Evolutionary conservation across 2,113 vertebrate genomes (phyloP).

Genomic region (Barnardius zonarius): DNA sequence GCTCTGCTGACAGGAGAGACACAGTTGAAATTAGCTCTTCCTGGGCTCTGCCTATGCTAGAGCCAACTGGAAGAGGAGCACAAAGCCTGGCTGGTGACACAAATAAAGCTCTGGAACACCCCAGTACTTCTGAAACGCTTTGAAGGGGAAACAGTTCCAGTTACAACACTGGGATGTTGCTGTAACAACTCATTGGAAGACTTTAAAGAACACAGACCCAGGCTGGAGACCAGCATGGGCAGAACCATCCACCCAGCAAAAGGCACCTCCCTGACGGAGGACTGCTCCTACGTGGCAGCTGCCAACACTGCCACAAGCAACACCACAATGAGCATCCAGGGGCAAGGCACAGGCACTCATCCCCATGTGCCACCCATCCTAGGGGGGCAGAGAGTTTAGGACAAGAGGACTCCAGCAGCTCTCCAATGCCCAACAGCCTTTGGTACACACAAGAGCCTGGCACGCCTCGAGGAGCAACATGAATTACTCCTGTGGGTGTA

Average conservation of each 20-base stretch:
- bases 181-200: neutral
- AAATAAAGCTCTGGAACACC: neutral
- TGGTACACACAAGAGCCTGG: neutral
- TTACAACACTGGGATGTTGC: neutral
- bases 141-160: neutral
- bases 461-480: neutral
- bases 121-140: neutral
- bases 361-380: neutral
- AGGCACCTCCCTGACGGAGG: neutral
- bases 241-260: neutral
- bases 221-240: neutral
- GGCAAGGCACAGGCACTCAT: fast-evolving
- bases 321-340: fast-evolving
- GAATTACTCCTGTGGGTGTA: neutral
- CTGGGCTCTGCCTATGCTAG: neutral
- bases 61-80: neutral
- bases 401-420: neutral
- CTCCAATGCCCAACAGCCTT: neutral
- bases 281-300: neutral
- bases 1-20: neutral
- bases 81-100: fast-evolving
- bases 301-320: fast-evolving
- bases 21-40: neutral
- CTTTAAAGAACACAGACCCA: neutral
- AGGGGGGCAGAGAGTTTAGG: neutral